A percentile compares a stretch with the other conserved stretches of the same genome.
phyloP scores from a whole-genome alignment of 2,113 vertebrate species.

The Aptenodytes patagonicus region DNA sequence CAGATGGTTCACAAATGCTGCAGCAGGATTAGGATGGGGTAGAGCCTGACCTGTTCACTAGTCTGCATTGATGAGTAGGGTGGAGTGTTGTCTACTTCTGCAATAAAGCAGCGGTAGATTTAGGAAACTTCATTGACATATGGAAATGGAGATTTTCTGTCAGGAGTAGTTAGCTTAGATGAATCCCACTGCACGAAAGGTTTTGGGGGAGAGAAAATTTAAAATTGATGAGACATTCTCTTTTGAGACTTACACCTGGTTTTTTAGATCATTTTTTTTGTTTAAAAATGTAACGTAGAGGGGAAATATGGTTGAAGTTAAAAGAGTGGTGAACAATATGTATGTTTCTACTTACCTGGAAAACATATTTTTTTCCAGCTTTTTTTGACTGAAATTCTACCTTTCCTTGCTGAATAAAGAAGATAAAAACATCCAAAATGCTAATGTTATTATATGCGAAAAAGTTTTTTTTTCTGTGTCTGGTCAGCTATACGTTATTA shows the following conservation, averaged over 20 bases:
- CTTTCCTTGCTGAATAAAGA: neutral
- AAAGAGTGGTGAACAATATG: neutral
- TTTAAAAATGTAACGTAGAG: neutral
- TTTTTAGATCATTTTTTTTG: neutral
- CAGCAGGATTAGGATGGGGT: neutral
- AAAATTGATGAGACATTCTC: neutral
- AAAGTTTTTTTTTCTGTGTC: neutral
- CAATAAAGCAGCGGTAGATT: neutral
- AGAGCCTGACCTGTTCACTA: neutral
- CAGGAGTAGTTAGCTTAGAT: neutral
- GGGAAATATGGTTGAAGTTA: neutral
- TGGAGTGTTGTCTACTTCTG: neutral
- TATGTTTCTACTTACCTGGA: neutral
- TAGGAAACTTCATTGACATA: neutral
- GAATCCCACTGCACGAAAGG: neutral
- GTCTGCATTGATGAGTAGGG: neutral
- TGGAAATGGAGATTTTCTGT: neutral
- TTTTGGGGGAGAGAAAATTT: neutral
- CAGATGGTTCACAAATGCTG: neutral
- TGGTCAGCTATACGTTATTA: neutral
- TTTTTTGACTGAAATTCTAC: neutral
- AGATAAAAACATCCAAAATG: neutral
- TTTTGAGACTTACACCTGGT: neutral
- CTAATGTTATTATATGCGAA: neutral
- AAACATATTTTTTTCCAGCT: neutral